A percentile compares a stretch with the other conserved stretches of the same genome.
Conservation (phyloP, 1,140 invertebrate species). For the Aphis craccivora region DNA sequence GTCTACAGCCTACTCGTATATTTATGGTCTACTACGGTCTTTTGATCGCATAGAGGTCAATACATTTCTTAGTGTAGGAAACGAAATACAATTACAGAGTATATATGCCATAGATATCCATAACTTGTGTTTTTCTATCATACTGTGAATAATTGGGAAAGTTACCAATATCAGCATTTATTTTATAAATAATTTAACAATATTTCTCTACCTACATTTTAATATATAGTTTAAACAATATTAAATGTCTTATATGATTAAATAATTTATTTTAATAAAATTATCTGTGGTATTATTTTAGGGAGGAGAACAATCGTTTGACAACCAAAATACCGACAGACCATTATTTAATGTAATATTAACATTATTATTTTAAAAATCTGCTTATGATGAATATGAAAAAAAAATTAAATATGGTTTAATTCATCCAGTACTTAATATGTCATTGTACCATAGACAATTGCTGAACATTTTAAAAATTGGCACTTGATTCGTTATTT, state of each 20-base stretch:
- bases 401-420: too few relatives aligned
- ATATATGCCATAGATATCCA: not conserved
- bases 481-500: too few relatives aligned
- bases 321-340: too few relatives aligned
- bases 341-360: too few relatives aligned
- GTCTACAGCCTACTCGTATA: not conserved
- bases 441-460: too few relatives aligned
- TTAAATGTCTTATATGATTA: not conserved
- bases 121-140: not conserved
- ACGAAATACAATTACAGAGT: not conserved
- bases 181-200: not conserved
- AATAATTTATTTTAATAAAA: not conserved
- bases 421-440: too few relatives aligned
- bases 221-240: not conserved
- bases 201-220: not conserved
- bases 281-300: not conserved
- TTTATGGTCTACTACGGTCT: not conserved
- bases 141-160: not conserved
- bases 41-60: not conserved
- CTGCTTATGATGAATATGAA: too few relatives aligned
- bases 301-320: too few relatives aligned
- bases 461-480: too few relatives aligned
- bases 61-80: too few relatives aligned
- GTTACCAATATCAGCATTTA: not conserved
- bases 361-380: too few relatives aligned